Percentiles rank a stretch among this genome's conserved stretches.
Evolutionary conservation across 2,113 vertebrate genomes (phyloP).

Genomic region (Tilapia sparmanii): DNA sequence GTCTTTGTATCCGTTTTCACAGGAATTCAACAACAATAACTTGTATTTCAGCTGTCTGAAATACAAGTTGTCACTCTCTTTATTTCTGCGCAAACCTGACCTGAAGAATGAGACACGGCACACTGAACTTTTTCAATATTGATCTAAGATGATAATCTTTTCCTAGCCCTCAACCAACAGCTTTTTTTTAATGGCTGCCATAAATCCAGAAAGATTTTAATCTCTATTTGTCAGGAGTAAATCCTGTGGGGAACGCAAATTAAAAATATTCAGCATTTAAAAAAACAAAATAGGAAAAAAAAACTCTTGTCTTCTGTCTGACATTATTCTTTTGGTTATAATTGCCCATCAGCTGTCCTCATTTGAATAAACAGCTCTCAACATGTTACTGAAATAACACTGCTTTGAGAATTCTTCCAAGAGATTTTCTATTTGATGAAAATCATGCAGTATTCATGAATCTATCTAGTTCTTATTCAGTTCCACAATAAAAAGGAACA

Average conservation of each 20-base stretch:
- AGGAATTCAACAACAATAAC: not conserved
- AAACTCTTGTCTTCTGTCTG: not conserved
- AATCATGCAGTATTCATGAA: slow-evolving; percentile 16
- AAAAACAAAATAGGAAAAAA: not conserved
- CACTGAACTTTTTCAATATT: slow-evolving; percentile 7
- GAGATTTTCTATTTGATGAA: not conserved
- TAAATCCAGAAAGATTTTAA: not conserved
- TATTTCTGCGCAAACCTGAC: not conserved
- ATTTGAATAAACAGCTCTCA: slow-evolving; percentile 6
- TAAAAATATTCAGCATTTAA: not conserved
- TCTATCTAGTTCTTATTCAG: not conserved
- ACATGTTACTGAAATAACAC: not conserved
- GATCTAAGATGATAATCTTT: slow-evolving; percentile 9
- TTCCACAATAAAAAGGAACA: slow-evolving; percentile 25
- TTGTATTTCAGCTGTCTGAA: not conserved
- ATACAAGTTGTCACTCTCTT: not conserved
- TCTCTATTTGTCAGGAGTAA: not conserved
- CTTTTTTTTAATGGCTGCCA: not conserved
- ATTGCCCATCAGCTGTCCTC: not conserved
- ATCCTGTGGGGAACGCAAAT: not conserved
- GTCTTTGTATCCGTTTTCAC: not conserved
- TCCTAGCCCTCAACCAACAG: not conserved
- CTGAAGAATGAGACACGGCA: not conserved
- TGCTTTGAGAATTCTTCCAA: not conserved
- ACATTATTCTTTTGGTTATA: not conserved